These are phyloP conservation scores for Acomys russatus DNA, from an alignment of 2,797 vertebrate species.

Conservation along the genomic window DNA sequence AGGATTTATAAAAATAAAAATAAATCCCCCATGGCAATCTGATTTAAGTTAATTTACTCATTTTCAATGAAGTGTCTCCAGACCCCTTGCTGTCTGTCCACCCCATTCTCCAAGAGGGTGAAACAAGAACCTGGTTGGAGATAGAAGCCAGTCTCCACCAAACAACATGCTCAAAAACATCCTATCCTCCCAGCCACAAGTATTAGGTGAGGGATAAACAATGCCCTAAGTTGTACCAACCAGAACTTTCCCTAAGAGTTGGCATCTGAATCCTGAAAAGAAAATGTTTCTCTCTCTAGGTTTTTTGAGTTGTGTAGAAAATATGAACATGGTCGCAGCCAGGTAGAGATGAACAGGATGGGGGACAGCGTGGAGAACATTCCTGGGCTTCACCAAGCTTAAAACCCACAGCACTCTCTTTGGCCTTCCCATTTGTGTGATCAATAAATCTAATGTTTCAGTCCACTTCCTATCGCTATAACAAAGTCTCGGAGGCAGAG, in stretches of 20 bases:
- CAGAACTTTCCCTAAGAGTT: constrained; percentile 53
- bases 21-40: neutral
- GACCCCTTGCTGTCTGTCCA: neutral
- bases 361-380: neutral
- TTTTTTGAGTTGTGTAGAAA: constrained; percentile 20
- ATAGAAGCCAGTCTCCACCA: neutral
- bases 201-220: neutral
- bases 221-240: constrained; percentile 22
- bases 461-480: neutral
- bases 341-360: neutral
- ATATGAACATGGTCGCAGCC: constrained; percentile 1
- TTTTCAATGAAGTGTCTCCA: neutral
- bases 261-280: neutral
- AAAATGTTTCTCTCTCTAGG: constrained; percentile 17
- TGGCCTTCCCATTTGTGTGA: neutral
- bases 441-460: neutral
- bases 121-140: neutral
- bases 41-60: neutral
- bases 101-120: neutral
- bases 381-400: constrained; percentile 4
- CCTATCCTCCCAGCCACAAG: neutral
- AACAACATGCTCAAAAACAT: neutral
- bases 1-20: no score
- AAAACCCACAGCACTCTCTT: neutral
- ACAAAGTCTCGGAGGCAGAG: neutral